These are phyloP conservation scores for Heliconius melpomene DNA, from an alignment of 1,140 invertebrate genomes.

Conservation along the genomic window DNA sequence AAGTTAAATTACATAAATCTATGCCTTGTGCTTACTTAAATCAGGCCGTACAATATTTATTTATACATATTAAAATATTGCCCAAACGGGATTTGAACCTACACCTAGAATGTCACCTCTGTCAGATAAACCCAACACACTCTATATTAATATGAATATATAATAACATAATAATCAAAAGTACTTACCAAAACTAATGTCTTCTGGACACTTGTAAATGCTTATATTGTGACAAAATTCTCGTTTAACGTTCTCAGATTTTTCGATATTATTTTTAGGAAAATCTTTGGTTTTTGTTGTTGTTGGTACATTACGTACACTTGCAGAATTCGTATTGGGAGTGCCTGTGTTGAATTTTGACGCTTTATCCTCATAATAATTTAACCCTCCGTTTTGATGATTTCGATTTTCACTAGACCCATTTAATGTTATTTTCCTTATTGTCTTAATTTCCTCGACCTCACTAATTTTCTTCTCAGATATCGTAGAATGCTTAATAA, in stretches of 20 bases:
- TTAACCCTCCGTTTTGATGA: slow-evolving; percentile 25
- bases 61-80: not conserved
- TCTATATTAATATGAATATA: not conserved
- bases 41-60: not conserved
- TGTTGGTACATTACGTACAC: slow-evolving; percentile 24
- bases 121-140: too few species aligned
- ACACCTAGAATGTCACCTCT: too few species aligned
- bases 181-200: not conserved
- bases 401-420: slow-evolving; percentile 49
- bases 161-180: not conserved
- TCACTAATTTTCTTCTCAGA: slow-evolving; percentile 75
- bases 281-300: slow-evolving; percentile 25
- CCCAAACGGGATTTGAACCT: not conserved
- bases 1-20: too few species aligned
- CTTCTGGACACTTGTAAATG: not conserved
- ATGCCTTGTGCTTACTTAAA: too few species aligned
- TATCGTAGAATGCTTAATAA: slow-evolving; percentile 63
- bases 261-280: slow-evolving; percentile 18
- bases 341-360: not conserved
- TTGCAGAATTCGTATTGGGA: not conserved
- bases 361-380: not conserved
- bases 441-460: slow-evolving; percentile 77
- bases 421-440: slow-evolving; percentile 75
- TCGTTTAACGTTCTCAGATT: slow-evolving; percentile 13
- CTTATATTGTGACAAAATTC: not conserved